A percentile compares a stretch with the other conserved stretches of the same genome.
Conservation (phyloP, 1,140 invertebrate genomes). For the Ptiloglossa arizonensis region DNA sequence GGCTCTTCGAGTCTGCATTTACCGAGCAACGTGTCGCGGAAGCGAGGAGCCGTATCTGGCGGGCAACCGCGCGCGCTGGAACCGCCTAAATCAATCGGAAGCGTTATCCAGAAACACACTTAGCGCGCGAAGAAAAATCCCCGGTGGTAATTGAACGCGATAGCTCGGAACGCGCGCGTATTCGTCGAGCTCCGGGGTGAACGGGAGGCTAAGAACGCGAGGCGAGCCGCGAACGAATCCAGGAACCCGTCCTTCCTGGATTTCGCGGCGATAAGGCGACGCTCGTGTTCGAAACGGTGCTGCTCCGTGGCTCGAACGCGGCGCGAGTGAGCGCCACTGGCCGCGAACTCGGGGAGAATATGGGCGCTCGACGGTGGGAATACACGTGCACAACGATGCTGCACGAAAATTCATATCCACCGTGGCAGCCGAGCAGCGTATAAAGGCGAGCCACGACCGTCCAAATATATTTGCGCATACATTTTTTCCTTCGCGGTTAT, state of each 20-base stretch:
- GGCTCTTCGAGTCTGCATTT: not conserved
- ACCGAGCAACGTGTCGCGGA: not conserved
- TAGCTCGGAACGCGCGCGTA: not conserved
- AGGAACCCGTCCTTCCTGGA: conserved; percentile 47
- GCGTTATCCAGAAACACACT: conserved; percentile 42
- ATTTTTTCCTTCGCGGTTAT: conserved; percentile 65
- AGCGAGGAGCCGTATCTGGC: not conserved
- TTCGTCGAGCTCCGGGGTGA: not conserved
- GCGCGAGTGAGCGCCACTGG: conserved; percentile 53
- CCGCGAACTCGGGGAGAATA: conserved; percentile 50
- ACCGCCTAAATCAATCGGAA: conserved; percentile 42
- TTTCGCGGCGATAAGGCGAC: conserved; percentile 26
- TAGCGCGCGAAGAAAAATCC: conserved; percentile 18
- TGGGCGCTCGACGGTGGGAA: conserved; percentile 62
- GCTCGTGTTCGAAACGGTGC: too few relatives aligned
- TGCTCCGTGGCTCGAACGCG: too few relatives aligned
- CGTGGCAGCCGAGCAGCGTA: conserved; percentile 57
- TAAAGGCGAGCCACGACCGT: conserved; percentile 63
- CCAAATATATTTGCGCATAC: conserved; percentile 69
- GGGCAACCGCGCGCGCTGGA: not conserved
- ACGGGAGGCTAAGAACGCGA: conserved; percentile 30
- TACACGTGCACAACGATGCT: conserved; percentile 64
- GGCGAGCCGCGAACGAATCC: conserved; percentile 33
- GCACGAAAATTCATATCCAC: conserved; percentile 70
- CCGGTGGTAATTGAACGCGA: conserved; percentile 29